A percentile compares a stretch with the other conserved stretches of the same genome.
These are phyloP conservation scores for Brachyhypopomus gauderio DNA, from an alignment of 2,113 vertebrate genomes.

Conservation along the genomic window DNA sequence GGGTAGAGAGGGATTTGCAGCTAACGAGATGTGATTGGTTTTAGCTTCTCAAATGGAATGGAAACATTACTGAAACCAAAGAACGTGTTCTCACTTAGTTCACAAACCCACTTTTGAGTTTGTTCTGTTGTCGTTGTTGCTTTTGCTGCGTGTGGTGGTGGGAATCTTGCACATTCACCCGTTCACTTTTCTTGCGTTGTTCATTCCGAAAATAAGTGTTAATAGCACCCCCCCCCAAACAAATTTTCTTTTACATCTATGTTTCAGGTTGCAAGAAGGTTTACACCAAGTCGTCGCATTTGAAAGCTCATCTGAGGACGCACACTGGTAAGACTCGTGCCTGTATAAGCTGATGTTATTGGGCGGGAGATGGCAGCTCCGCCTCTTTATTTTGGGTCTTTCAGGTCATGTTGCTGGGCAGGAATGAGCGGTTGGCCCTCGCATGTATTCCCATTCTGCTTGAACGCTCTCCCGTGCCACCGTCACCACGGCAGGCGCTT, in stretches of 20 bases:
- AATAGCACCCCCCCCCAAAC: too few relatives aligned
- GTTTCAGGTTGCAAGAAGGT: slow-evolving; percentile 86
- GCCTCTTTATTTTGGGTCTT: slow-evolving; percentile 50
- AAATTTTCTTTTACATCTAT: neutral
- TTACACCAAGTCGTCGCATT: slow-evolving; percentile 90
- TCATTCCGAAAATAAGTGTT: too few relatives aligned
- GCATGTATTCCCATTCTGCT: slow-evolving; percentile 38
- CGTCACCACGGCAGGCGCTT: slow-evolving; percentile 2
- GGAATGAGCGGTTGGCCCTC: slow-evolving; percentile 43
- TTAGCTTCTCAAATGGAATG: slow-evolving; percentile 52
- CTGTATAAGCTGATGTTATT: slow-evolving; percentile 58
- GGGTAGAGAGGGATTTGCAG: slow-evolving; percentile 39
- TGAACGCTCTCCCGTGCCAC: slow-evolving; percentile 38
- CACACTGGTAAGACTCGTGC: slow-evolving; percentile 81
- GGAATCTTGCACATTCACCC: too few relatives aligned
- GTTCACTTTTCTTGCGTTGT: neutral
- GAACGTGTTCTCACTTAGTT: slow-evolving; percentile 45
- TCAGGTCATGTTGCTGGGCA: slow-evolving; percentile 55
- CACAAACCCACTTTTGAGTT: slow-evolving; percentile 1
- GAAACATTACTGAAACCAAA: slow-evolving; percentile 51
- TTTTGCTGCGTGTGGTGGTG: too few relatives aligned
- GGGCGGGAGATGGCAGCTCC: slow-evolving; percentile 30
- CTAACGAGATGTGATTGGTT: slow-evolving; percentile 55
- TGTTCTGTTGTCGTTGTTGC: neutral
- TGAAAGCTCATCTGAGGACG: slow-evolving; percentile 92